Evolutionary conservation across 2,888 invertebrate genomes (phyloP).

Genomic region (Phrixothrix hirtus): DNA sequence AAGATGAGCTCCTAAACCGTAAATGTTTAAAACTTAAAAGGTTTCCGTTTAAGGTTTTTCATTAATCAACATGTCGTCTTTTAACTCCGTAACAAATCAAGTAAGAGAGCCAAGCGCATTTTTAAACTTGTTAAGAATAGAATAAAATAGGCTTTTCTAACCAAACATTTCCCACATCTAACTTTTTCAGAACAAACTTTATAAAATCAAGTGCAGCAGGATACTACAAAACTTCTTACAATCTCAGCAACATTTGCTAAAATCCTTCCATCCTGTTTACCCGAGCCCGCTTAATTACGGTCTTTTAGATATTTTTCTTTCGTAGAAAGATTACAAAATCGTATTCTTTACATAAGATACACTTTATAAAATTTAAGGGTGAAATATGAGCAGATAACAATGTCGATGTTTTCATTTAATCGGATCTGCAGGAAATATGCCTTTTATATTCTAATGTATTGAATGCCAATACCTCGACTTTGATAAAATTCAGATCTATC

Average conservation of each 20-base stretch:
- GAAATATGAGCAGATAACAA: constrained; percentile 20
- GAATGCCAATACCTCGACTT: constrained; percentile 15
- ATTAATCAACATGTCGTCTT: constrained; percentile 19
- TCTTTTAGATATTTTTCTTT: neutral
- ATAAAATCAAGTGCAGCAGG: constrained; percentile 9
- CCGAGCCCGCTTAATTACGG: constrained; percentile 7
- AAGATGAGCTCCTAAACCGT: too few relatives aligned
- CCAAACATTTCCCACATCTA: constrained; percentile 2
- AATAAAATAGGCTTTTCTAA: constrained; percentile 9
- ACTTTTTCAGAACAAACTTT: constrained; percentile 1
- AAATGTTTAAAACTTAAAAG: too few relatives aligned
- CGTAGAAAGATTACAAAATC: neutral
- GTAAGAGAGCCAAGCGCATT: constrained; percentile 11
- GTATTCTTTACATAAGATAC: neutral
- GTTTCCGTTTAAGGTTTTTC: constrained; percentile 6
- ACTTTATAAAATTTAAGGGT: neutral
- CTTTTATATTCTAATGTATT: constrained; percentile 11
- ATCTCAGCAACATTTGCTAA: constrained; percentile 9
- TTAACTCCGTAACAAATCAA: constrained; percentile 19
- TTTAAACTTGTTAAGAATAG: too few relatives aligned
- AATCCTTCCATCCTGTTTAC: constrained; percentile 3
- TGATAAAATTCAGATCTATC: constrained; percentile 24
- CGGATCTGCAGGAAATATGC: constrained; percentile 7
- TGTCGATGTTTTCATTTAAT: constrained; percentile 18
- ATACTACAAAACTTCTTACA: constrained; percentile 4